A percentile compares a stretch with the other conserved stretches of the same genome.
Evolutionary conservation across 2,797 vertebrate genomes (phyloP).

Genomic region (Spondyliosoma cantharus): DNA sequence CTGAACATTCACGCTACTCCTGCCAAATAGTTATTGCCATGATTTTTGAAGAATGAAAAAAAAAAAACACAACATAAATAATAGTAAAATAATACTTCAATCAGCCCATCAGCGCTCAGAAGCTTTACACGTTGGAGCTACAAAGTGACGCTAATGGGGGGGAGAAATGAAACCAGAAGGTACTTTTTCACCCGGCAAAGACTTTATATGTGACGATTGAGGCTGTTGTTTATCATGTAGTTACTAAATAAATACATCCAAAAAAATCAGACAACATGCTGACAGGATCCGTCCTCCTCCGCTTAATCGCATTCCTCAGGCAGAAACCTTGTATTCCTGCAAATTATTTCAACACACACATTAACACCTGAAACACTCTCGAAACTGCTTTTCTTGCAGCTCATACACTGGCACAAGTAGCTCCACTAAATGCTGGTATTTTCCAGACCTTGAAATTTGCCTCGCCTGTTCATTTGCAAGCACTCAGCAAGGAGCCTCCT

Average conservation of each 20-base stretch:
- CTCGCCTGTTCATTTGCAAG: slow-evolving; percentile 37
- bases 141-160: no score
- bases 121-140: not conserved
- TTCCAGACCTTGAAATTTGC: slow-evolving; percentile 29
- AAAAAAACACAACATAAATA: no score
- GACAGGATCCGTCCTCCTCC: slow-evolving; percentile 8
- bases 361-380: not conserved
- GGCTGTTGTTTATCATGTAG: not conserved
- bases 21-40: no score
- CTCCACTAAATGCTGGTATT: slow-evolving; percentile 17
- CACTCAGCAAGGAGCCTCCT: slow-evolving; percentile 7
- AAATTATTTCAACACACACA: slow-evolving; percentile 4
- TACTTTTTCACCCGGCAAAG: not conserved
- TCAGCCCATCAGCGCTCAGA: not conserved
- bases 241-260: slow-evolving; percentile 1
- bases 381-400: not conserved
- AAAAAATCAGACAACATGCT: not conserved
- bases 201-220: not conserved
- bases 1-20: no score
- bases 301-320: not conserved
- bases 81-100: no score
- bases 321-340: not conserved
- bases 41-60: no score
- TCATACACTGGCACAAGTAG: not conserved
- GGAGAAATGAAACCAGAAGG: not conserved